phyloP scores from a whole-genome alignment of 2,797 vertebrate genomes.

The Amphiprion clarkii region DNA sequence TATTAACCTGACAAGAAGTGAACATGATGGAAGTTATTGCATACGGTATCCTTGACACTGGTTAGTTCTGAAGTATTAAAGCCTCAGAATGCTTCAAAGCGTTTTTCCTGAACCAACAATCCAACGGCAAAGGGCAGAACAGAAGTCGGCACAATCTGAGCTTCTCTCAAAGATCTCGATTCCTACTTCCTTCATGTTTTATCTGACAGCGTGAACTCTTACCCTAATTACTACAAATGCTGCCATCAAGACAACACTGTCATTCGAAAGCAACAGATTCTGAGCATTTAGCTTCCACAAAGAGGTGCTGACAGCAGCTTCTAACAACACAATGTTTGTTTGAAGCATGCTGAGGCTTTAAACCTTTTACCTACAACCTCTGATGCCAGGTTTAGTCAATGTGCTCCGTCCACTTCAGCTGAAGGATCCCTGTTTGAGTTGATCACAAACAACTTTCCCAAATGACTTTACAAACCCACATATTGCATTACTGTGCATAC shows the following conservation, averaged over 20 bases:
- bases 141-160: not conserved
- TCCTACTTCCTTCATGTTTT: no score
- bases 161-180: not conserved
- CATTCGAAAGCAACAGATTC: not conserved
- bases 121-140: not conserved
- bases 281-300: no score
- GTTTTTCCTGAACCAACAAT: not conserved
- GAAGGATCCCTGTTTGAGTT: not conserved
- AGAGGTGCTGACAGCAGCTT: no score
- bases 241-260: not conserved
- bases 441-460: no score
- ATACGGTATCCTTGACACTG: not conserved
- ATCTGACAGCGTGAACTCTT: not conserved
- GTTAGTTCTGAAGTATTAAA: conserved; percentile 15
- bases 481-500: conserved; percentile 6
- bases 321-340: not conserved
- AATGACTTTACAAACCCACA: conserved; percentile 6
- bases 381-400: not conserved
- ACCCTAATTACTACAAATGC: not conserved
- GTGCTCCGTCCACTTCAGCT: not conserved
- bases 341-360: conserved; percentile 16
- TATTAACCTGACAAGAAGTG: not conserved
- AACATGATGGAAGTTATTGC: conserved; percentile 1
- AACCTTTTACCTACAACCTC: not conserved
- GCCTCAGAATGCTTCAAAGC: conserved; percentile 9